Evolutionary conservation across 2,888 invertebrate genomes (phyloP).

Genomic region (Meta bourneti): DNA sequence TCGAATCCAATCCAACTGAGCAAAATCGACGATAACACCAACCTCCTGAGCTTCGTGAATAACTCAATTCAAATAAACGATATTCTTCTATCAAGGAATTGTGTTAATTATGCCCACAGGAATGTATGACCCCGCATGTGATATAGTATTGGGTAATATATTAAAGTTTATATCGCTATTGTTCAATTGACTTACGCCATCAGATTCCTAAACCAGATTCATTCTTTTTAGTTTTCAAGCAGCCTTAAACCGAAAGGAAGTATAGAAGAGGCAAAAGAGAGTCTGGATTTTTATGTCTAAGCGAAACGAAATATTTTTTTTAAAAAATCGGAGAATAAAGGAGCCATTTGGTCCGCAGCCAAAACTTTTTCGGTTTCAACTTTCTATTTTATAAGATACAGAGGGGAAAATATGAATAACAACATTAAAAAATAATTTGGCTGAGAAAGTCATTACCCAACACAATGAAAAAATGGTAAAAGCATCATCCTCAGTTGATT

Average conservation of each 20-base stretch:
- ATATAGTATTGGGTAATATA: no score
- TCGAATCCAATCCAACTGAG: no score
- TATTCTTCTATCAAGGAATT: no score
- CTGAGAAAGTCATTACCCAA: constrained; percentile 40
- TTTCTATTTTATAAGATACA: constrained; percentile 9
- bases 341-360: constrained; percentile 44
- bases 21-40: no score
- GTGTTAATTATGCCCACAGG: no score
- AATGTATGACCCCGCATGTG: no score
- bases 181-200: no score
- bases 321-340: constrained; percentile 23
- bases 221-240: neutral
- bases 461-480: neutral
- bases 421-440: constrained; percentile 68
- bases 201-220: no score
- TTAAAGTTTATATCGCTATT: no score
- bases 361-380: constrained; percentile 23
- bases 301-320: constrained; percentile 7
- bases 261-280: neutral
- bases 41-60: no score
- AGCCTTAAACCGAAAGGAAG: constrained; percentile 12
- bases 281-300: constrained; percentile 21
- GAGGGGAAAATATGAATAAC: constrained; percentile 12
- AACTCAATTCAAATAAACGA: no score
- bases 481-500: constrained; percentile 30